A percentile compares a stretch with the other conserved stretches of the same genome.
Evolutionary conservation across 30 jellyfish, hydroid and myxozoan genomes (phyloP).

Genomic region (Phacellophora camtschatica): DNA sequence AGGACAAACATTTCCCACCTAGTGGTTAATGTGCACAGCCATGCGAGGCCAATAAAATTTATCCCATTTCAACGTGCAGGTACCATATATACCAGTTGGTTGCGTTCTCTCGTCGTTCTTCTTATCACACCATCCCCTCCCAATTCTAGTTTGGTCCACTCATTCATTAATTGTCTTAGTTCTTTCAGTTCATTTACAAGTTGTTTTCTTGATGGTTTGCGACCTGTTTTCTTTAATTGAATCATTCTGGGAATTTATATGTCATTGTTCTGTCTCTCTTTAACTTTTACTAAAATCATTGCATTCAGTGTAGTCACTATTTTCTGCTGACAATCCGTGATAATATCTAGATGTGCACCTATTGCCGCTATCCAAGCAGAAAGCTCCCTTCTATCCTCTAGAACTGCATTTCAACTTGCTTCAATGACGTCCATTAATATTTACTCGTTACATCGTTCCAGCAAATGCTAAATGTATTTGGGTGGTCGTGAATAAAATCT

Average conservation of each 20-base stretch:
- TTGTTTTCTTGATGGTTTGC: constrained; percentile 12
- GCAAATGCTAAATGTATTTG: not conserved
- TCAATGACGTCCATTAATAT: constrained; percentile 15
- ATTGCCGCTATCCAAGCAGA: constrained; percentile 2
- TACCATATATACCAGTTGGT: no score
- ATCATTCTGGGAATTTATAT: not conserved
- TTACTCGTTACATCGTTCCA: constrained; percentile 6
- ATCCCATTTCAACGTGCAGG: no score
- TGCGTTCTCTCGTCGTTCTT: no score
- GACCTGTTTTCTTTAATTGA: constrained; percentile 10
- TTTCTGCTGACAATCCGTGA: constrained; percentile 1
- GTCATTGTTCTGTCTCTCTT: constrained; percentile 18
- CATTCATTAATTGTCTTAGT: no score
- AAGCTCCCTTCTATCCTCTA: not conserved
- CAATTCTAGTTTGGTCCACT: no score
- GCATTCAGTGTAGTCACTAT: not conserved
- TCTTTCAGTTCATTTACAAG: no score
- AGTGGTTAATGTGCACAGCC: constrained; percentile 36
- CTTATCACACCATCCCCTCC: no score
- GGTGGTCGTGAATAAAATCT: constrained; percentile 19
- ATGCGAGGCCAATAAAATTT: constrained; percentile 52
- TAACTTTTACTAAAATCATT: not conserved
- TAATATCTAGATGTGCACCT: constrained; percentile 13
- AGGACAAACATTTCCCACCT: constrained; percentile 28
- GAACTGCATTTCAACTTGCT: constrained; percentile 25